phyloP scores from a whole-genome alignment of 2,797 vertebrate species.

The Carcharodon carcharias region DNA sequence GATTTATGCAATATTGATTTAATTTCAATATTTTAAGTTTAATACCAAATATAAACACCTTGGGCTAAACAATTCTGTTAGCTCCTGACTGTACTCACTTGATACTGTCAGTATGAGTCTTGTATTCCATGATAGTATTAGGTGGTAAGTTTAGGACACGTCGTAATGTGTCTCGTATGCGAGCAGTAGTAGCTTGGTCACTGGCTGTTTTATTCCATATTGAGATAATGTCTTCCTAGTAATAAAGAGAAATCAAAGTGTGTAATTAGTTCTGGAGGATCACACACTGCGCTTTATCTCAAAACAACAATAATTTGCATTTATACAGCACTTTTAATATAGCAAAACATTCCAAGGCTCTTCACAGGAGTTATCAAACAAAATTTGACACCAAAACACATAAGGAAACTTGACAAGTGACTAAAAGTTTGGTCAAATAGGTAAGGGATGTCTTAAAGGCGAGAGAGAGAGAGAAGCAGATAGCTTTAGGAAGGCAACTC shows the following conservation, averaged over 20 bases:
- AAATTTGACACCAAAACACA: neutral
- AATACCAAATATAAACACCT: neutral
- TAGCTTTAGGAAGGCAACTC: neutral
- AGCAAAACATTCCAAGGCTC: neutral
- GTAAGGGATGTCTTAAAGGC: neutral
- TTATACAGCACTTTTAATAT: neutral
- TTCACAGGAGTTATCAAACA: neutral
- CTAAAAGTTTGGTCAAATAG: neutral
- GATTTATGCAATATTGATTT: neutral
- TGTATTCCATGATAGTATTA: constrained; percentile 75
- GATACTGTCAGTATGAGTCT: constrained; percentile 75
- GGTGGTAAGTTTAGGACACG: constrained; percentile 73
- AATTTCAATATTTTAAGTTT: neutral
- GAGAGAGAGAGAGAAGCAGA: neutral
- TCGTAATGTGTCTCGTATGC: constrained; percentile 67
- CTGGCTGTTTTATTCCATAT: constrained; percentile 77
- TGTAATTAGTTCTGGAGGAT: neutral
- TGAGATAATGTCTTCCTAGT: constrained; percentile 70
- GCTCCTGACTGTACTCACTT: constrained; percentile 57
- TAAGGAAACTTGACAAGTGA: neutral
- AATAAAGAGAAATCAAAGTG: neutral
- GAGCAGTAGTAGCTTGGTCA: constrained; percentile 68
- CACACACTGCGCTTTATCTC: neutral
- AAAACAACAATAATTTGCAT: neutral
- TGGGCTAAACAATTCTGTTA: neutral